Conservation (phyloP, 2,888 invertebrate genomes). For the Cheilosia impressa region DNA sequence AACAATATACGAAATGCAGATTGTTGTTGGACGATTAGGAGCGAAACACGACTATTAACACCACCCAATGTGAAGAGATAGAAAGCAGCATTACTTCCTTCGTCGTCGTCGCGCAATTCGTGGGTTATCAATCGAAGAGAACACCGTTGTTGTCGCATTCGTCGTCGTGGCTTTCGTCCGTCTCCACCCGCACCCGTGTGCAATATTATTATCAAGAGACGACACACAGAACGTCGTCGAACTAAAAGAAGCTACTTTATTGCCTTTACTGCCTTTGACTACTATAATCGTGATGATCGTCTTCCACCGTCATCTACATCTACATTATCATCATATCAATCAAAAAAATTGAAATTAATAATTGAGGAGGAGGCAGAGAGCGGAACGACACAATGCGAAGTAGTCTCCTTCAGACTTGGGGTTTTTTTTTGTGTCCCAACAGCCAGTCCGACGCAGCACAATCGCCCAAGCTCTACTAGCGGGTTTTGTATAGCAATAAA, state of each 20-base stretch:
- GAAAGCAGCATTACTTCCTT: conserved; percentile 68
- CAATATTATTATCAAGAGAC: conserved; percentile 68
- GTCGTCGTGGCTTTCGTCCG: conserved; percentile 31
- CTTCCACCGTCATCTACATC: conserved; percentile 55
- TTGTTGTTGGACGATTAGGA: conserved; percentile 37
- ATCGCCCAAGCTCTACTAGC: conserved; percentile 26
- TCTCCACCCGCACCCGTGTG: conserved; percentile 24
- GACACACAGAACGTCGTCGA: conserved; percentile 53
- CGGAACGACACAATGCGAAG: conserved; percentile 63
- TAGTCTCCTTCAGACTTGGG: conserved; percentile 67
- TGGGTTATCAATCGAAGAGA: conserved; percentile 72
- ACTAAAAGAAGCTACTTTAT: conserved; percentile 72
- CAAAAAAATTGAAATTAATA: conserved; percentile 75
- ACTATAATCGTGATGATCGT: conserved; percentile 65
- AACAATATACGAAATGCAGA: conserved; percentile 40
- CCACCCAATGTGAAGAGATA: conserved; percentile 52
- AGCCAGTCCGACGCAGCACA: conserved; percentile 51
- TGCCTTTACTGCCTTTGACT: conserved; percentile 57
- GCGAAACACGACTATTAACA: conserved; percentile 69
- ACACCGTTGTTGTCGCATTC: conserved; percentile 46
- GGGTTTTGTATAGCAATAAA: conserved; percentile 65
- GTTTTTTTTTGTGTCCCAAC: conserved; percentile 42
- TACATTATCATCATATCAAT: conserved; percentile 72
- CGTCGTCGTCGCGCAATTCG: conserved; percentile 63
- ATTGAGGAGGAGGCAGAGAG: conserved; percentile 68